A percentile compares a stretch with the other conserved stretches of the same genome.
Conservation (phyloP, 1,140 invertebrate species). For the Pachypsylla venusta region DNA sequence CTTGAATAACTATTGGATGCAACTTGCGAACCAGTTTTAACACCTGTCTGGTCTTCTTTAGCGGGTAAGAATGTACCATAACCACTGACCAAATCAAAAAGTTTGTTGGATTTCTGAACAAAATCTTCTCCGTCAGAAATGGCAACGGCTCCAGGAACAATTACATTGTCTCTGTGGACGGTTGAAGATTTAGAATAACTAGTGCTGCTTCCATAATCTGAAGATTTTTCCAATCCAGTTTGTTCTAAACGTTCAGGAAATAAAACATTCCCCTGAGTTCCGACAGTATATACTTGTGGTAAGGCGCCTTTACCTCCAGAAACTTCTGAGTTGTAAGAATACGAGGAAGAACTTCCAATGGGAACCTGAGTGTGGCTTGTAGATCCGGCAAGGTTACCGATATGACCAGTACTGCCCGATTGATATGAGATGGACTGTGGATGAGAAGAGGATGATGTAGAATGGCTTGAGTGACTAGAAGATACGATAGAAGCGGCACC, state of each 20-base stretch:
- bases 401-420: background rate
- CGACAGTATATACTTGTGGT: background rate
- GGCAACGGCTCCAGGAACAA: background rate
- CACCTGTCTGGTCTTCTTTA: background rate
- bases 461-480: too few species aligned
- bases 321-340: background rate
- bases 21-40: background rate
- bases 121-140: background rate
- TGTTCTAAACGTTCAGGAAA: background rate
- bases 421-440: background rate
- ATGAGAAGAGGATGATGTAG: too few species aligned
- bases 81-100: background rate
- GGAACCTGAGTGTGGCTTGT: background rate
- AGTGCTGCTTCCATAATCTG: background rate
- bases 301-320: too few species aligned
- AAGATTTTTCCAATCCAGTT: background rate
- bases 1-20: background rate
- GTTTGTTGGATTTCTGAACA: background rate
- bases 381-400: too few species aligned
- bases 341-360: background rate
- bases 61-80: background rate
- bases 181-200: background rate
- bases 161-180: background rate
- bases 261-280: background rate
- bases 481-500: too few species aligned